Evolutionary conservation across 2,888 invertebrate species (phyloP).

Genomic region (Eupithecia subfuscata): DNA sequence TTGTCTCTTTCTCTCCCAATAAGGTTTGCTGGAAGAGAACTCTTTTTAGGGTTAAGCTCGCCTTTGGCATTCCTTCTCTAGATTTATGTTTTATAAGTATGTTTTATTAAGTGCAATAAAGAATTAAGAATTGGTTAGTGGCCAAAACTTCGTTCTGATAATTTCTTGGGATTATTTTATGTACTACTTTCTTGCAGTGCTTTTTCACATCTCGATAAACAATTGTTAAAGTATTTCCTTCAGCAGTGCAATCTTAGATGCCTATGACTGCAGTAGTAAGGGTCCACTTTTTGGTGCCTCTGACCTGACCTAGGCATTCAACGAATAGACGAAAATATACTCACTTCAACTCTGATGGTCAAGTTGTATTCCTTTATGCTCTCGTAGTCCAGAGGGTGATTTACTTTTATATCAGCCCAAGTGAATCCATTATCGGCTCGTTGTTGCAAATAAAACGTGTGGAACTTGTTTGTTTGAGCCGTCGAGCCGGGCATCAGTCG

Average conservation of each 20-base stretch:
- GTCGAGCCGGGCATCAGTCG: conserved; percentile 97
- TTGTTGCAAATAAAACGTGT: conserved; percentile 98
- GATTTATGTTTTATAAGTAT: too few species aligned
- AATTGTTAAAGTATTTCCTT: neutral
- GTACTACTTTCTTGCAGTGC: neutral
- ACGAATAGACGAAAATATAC: conserved; percentile 46
- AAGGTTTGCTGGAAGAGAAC: too few species aligned
- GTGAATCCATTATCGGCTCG: conserved; percentile 95
- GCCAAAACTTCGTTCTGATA: neutral
- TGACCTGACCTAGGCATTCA: neutral
- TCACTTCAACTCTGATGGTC: conserved; percentile 97
- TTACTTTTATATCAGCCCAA: conserved; percentile 98
- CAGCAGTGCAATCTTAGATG: neutral
- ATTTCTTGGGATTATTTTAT: neutral
- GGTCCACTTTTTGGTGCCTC: neutral
- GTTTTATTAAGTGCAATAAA: too few species aligned
- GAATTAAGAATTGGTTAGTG: too few species aligned
- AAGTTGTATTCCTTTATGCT: conserved; percentile 97
- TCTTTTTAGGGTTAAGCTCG: too few species aligned
- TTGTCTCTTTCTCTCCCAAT: too few species aligned
- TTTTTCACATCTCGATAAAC: neutral
- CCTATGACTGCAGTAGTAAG: neutral
- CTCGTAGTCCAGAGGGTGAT: conserved; percentile 97
- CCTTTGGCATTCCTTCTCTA: too few species aligned
- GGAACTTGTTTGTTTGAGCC: conserved; percentile 97